Evolutionary conservation across 2,797 vertebrate species (phyloP), one percentile per base, ranked within the genome.

Genomic region (Pangasius djambal): DNA sequence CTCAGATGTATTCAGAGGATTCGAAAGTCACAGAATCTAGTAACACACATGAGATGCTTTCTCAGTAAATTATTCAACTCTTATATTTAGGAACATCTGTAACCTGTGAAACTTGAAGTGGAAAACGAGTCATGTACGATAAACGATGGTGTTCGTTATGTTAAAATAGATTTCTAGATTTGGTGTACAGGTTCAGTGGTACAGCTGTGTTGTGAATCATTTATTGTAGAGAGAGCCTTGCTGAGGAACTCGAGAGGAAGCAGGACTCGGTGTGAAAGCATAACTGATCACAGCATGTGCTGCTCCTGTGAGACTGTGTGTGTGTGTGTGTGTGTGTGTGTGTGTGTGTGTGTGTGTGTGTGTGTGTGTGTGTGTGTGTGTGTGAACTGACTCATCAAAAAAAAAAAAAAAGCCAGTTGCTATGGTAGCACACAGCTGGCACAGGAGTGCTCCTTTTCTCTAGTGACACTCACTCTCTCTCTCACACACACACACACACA

Each of bases 331-430:
- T 86, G 55, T 57, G 52, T 67, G 79, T 55, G 25, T 22, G 48
- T 78, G 31, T 78, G 72, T 48, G 50, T 28, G 25, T 52, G 57
- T 59, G 44, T 83, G 50, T 15, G 87, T 75, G 55, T 75, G 40
- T 15, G 67, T 86, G 55, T 57, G 52, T 67, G 79, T 55, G 25
- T 20, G 48, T 78, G 31, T 78, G 74, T 48, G 50, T n/a, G 25
- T 52, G 48, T 59, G 44, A 25, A n/a, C 52, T 90, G 90, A 92
- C 83, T 92, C 90, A 89, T 86, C 86, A 78, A 75, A 50, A 82
- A 88, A 65, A 12, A 20, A 72, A 65, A 67, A 90, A 83, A 59
- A 72, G 18, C 12, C 50, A 34, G 91, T 91, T 89, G 83, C 88
- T 87, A 86, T 90, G 50, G 88, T 78, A 87, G 89, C 86, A 74